Evolutionary conservation across 2,113 vertebrate genomes (phyloP).

Genomic region (Heterocephalus glaber): DNA sequence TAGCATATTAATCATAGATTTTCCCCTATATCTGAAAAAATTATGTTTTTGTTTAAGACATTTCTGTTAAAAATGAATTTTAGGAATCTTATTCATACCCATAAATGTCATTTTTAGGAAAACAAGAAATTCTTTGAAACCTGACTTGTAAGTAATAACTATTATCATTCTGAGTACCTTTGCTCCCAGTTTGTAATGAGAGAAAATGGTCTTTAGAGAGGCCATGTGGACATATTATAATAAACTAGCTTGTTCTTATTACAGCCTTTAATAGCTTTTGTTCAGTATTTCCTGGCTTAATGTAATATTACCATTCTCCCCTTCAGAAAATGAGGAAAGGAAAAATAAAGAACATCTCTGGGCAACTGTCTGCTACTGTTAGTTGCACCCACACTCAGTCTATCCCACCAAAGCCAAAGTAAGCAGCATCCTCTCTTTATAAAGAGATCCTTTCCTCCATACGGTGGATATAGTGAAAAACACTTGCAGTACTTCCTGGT

Average conservation of each 20-base stretch:
- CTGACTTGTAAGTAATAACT: not conserved
- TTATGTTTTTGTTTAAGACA: not conserved
- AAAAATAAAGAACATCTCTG: not conserved
- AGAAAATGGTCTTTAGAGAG: not conserved
- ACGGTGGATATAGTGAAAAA: not conserved
- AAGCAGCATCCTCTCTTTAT: not conserved
- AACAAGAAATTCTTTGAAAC: not conserved
- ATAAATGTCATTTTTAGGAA: not conserved
- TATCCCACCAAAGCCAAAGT: not conserved
- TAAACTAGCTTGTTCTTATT: not conserved
- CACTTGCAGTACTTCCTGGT: not conserved
- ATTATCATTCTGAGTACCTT: not conserved
- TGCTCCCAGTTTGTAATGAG: not conserved
- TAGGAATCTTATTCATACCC: not conserved
- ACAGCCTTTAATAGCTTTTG: not conserved
- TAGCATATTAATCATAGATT: not conserved
- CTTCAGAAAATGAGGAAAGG: not conserved
- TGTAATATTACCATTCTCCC: not conserved
- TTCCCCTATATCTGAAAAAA: not conserved
- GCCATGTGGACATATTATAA: not conserved
- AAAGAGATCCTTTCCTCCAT: not conserved
- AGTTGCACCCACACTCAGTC: not conserved
- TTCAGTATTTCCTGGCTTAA: not conserved
- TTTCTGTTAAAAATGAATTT: conserved; percentile 33
- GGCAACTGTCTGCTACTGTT: not conserved